phyloP scores from a whole-genome alignment of 2,797 vertebrate genomes.

The Cuniculus paca region DNA sequence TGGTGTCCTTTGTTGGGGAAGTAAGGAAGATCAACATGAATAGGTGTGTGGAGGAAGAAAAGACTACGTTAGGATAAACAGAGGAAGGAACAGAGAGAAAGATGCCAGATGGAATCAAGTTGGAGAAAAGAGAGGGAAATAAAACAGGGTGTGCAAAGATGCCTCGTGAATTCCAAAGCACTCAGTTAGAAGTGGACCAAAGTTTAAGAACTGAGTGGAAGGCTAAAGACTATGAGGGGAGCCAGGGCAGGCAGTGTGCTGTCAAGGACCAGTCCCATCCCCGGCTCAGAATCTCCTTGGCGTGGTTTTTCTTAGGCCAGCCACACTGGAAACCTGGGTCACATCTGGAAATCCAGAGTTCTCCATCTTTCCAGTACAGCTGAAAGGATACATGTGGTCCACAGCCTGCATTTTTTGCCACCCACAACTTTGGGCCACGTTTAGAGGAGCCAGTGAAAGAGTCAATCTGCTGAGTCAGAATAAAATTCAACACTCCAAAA shows the following conservation, averaged over 20 bases:
- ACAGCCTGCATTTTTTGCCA: slow-evolving; percentile 74
- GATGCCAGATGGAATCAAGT: neutral
- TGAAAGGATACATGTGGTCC: slow-evolving; percentile 72
- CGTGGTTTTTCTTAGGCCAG: slow-evolving; percentile 48
- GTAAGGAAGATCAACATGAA: neutral
- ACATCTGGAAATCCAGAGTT: slow-evolving; percentile 61
- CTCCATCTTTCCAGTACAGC: slow-evolving; percentile 22
- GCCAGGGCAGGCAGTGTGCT: neutral
- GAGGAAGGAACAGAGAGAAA: neutral
- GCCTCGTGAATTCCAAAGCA: slow-evolving; percentile 30
- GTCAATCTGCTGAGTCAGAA: slow-evolving; percentile 76
- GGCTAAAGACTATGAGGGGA: neutral
- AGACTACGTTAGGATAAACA: neutral
- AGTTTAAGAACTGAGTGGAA: neutral
- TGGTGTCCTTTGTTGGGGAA: neutral
- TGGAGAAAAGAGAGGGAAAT: neutral
- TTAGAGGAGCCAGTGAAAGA: slow-evolving; percentile 66
- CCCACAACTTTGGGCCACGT: slow-evolving; percentile 72
- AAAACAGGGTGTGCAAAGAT: neutral
- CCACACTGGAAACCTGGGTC: slow-evolving; percentile 47
- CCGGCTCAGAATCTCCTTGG: slow-evolving; percentile 23
- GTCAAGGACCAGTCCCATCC: neutral
- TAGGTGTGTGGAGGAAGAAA: neutral
- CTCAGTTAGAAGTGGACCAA: slow-evolving; percentile 40
- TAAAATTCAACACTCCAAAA: slow-evolving; percentile 66